A percentile compares a stretch with the other conserved stretches of the same genome.
Conservation (phyloP, 2,888 invertebrate genomes). For the Sarcophaga caerulescens region DNA sequence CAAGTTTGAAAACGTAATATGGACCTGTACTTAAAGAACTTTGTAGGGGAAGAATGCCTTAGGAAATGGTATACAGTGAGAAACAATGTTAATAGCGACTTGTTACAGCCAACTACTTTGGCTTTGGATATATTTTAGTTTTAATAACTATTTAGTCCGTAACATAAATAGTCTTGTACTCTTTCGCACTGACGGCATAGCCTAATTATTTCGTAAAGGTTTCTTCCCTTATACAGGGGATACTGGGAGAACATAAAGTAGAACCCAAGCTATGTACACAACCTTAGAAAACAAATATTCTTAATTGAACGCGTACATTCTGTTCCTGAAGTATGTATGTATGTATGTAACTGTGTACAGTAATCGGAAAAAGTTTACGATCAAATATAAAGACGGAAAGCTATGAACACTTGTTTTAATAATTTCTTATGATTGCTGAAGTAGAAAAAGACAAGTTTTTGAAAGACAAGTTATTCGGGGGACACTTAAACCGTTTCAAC, state of each 20-base stretch:
- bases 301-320: neutral
- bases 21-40: neutral
- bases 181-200: neutral
- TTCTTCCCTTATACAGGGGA: neutral
- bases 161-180: too few relatives aligned
- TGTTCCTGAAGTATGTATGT: too few relatives aligned
- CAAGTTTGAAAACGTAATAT: slow-evolving; percentile 20
- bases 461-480: too few relatives aligned
- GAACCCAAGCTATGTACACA: neutral
- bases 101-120: too few relatives aligned
- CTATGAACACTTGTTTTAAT: too few relatives aligned
- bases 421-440: too few relatives aligned
- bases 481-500: too few relatives aligned
- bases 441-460: too few relatives aligned
- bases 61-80: neutral
- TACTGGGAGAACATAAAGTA: slow-evolving; percentile 40
- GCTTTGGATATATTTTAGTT: too few relatives aligned
- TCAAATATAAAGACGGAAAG: neutral
- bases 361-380: neutral
- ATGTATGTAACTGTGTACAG: too few relatives aligned
- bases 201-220: neutral
- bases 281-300: neutral
- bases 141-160: too few relatives aligned
- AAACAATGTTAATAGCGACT: neutral
- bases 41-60: neutral